phyloP scores from a whole-genome alignment of 1,140 invertebrate species.

The Drosophila sproati region DNA sequence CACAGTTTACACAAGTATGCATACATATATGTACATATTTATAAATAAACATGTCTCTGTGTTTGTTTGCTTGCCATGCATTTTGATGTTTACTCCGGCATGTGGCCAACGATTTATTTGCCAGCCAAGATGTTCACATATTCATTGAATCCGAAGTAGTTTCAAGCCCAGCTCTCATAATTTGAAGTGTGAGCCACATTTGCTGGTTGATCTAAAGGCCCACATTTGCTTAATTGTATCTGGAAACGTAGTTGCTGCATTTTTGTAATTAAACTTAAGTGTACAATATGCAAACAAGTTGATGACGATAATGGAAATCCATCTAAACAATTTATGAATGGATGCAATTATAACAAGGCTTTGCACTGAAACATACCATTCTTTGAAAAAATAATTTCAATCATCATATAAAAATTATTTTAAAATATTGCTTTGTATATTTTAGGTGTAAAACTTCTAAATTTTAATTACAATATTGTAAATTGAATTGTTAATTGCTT shows the following conservation, averaged over 20 bases:
- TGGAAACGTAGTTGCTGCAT: constrained; percentile 25
- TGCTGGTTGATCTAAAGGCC: constrained; percentile 27
- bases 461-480: no score
- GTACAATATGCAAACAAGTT: constrained; percentile 4
- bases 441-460: no score
- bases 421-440: no score
- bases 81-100: constrained; percentile 51
- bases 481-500: no score
- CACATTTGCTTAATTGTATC: constrained; percentile 26
- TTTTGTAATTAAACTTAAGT: constrained; percentile 37
- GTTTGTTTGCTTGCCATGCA: constrained; percentile 35
- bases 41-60: constrained; percentile 14
- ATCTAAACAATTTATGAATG: constrained; percentile 10
- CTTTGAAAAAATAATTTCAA: not conserved
- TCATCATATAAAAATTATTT: not conserved
- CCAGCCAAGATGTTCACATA: constrained; percentile 68
- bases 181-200: constrained; percentile 39
- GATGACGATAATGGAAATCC: not conserved
- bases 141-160: constrained; percentile 74
- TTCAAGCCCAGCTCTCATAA: constrained; percentile 14
- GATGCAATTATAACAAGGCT: not conserved
- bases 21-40: constrained; percentile 12
- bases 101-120: constrained; percentile 47
- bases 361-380: no score
- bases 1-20: constrained; percentile 45